Evolutionary conservation across 2,888 invertebrate genomes (phyloP).

Genomic region (Xestia rhomboidea): DNA sequence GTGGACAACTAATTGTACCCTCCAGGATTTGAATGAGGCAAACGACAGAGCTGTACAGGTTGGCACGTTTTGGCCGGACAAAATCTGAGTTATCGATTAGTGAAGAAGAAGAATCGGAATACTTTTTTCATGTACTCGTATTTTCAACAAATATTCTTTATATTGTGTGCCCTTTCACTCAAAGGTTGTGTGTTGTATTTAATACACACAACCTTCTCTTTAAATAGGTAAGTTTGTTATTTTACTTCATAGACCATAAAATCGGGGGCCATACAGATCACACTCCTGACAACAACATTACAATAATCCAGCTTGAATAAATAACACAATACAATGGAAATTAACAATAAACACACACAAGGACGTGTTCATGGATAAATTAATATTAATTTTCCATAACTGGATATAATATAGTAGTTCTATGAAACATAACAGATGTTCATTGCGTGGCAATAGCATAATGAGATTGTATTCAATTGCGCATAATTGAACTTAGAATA

Average conservation of each 20-base stretch:
- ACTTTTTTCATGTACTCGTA: neutral
- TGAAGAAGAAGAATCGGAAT: neutral
- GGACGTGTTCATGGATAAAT: conserved; percentile 39
- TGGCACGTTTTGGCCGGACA: too few relatives aligned
- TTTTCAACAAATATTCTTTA: neutral
- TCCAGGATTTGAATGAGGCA: too few relatives aligned
- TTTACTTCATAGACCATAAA: neutral
- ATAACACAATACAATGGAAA: conserved; percentile 5
- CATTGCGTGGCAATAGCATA: conserved; percentile 10
- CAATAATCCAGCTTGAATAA: neutral
- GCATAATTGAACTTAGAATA: conserved; percentile 1
- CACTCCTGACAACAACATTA: neutral
- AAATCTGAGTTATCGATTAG: too few relatives aligned
- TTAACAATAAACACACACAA: conserved; percentile 23
- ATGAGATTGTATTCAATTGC: conserved; percentile 15
- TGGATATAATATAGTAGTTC: neutral
- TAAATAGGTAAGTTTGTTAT: neutral
- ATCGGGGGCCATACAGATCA: neutral
- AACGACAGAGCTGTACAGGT: too few relatives aligned
- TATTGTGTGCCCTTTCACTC: neutral
- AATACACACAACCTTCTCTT: neutral
- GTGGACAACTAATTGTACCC: too few relatives aligned
- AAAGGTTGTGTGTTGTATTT: too few relatives aligned
- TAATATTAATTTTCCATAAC: conserved; percentile 34
- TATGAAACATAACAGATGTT: conserved; percentile 13